Evolutionary conservation across 2,113 vertebrate species (phyloP).

Genomic region (Platysteira castanea): DNA sequence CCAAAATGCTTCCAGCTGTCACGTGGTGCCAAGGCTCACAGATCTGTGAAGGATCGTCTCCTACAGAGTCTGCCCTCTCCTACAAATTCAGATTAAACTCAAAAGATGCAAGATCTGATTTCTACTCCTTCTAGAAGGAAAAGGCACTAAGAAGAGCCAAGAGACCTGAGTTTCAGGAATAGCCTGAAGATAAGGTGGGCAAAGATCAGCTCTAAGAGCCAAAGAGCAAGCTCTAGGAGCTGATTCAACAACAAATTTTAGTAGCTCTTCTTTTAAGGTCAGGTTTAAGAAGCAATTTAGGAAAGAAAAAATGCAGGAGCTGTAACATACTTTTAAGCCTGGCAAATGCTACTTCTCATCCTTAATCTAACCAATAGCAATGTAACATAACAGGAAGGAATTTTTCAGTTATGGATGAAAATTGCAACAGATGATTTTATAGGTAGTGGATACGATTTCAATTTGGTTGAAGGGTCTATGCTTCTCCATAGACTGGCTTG

Average conservation of each 20-base stretch:
- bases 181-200: not conserved
- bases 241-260: not conserved
- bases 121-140: not conserved
- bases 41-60: not conserved
- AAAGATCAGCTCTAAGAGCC: not conserved
- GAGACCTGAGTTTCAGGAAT: not conserved
- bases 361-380: not conserved
- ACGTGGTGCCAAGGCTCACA: not conserved
- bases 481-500: not conserved
- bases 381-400: not conserved
- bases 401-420: not conserved
- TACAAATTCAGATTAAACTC: not conserved
- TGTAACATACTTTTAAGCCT: not conserved
- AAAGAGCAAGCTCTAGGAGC: not conserved
- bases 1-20: not conserved
- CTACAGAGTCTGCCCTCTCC: not conserved
- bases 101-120: not conserved
- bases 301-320: not conserved
- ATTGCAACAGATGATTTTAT: not conserved
- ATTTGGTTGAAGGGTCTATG: not conserved
- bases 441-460: not conserved
- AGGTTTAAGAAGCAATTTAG: not conserved
- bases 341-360: not conserved
- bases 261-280: not conserved
- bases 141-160: not conserved